Percentiles rank a stretch among this genome's conserved stretches.
Conservation (phyloP, 2,113 vertebrate species). For the Mustela nigripes region DNA sequence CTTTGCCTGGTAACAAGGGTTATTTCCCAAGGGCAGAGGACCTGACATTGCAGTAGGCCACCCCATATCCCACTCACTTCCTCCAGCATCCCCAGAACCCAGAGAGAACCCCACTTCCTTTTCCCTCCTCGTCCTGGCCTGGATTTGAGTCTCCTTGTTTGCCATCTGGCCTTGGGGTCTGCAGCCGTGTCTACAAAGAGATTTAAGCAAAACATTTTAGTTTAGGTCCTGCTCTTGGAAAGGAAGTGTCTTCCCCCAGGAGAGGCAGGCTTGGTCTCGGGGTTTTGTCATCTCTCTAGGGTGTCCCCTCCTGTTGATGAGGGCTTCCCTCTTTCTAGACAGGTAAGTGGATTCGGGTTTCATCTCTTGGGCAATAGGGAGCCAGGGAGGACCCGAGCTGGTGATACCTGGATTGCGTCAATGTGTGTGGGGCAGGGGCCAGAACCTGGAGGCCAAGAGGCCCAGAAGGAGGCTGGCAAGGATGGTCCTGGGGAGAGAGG, state of each 20-base stretch:
- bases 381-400: not conserved
- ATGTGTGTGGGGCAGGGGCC: not conserved
- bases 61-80: not conserved
- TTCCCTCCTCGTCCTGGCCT: rapidly evolving
- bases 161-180: rapidly evolving
- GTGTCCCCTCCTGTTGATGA: not conserved
- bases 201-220: not conserved
- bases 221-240: not conserved
- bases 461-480: not conserved
- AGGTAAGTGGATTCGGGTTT: not conserved
- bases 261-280: not conserved
- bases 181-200: not conserved
- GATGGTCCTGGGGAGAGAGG: not conserved
- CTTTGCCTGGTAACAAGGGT: not conserved
- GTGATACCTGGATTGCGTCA: not conserved
- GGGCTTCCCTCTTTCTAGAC: not conserved
- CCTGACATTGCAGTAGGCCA: not conserved
- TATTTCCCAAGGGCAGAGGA: too few relatives aligned
- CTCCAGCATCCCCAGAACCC: not conserved
- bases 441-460: not conserved
- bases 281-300: not conserved
- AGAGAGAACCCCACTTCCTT: rapidly evolving
- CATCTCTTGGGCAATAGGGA: not conserved
- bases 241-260: not conserved
- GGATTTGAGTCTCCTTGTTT: not conserved